phyloP scores from a whole-genome alignment of 2,888 invertebrate species.

The Himalopsyche kuldschensis region DNA sequence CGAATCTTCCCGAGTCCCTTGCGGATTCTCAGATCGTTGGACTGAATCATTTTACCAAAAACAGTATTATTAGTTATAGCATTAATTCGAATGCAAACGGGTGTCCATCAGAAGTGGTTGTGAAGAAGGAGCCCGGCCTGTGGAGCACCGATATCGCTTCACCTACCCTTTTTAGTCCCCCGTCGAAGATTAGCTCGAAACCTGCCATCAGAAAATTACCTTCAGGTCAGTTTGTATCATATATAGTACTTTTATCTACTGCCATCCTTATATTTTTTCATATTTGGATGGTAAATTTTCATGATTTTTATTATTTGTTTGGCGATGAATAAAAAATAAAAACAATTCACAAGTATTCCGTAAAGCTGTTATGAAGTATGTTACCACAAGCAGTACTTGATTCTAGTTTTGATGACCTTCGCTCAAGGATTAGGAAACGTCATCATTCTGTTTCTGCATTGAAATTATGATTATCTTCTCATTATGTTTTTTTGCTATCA shows the following conservation, averaged over 20 bases:
- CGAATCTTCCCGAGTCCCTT: neutral
- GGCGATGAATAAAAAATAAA: no score
- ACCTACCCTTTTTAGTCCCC: slow-evolving; percentile 17
- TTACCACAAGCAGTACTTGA: no score
- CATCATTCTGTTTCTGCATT: neutral
- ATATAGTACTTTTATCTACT: no score
- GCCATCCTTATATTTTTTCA: no score
- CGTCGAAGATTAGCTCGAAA: slow-evolving; percentile 8
- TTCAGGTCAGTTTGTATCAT: slow-evolving; percentile 22
- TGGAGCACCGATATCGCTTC: slow-evolving; percentile 11
- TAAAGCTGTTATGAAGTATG: no score
- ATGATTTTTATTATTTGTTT: no score
- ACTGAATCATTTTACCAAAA: slow-evolving; percentile 43
- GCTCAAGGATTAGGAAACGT: no score
- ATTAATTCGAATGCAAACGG: slow-evolving; percentile 42
- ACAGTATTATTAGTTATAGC: slow-evolving; percentile 53
- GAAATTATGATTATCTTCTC: neutral
- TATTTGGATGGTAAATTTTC: no score
- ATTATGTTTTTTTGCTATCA: no score
- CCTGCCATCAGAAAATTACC: slow-evolving; percentile 27
- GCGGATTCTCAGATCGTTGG: neutral
- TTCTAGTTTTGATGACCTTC: neutral
- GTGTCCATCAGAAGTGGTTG: slow-evolving; percentile 39
- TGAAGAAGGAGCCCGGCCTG: slow-evolving; percentile 21
- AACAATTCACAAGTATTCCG: no score